Base-by-base conservation (phyloP, 1,140 invertebrate genomes). In the Drosophila azteca region DNA sequence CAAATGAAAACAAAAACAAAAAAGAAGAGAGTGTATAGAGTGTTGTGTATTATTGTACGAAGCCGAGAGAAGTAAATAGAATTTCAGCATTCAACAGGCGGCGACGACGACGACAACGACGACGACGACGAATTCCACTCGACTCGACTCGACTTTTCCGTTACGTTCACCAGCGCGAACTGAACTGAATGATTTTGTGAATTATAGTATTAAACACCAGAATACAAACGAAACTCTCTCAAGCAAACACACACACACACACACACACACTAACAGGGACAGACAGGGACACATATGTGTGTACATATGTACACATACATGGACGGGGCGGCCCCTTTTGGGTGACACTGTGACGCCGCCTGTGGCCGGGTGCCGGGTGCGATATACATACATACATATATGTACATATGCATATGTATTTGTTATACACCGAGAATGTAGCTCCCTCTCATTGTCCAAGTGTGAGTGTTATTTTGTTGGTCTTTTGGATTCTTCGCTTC, bases 101-200 rank as follows among this genome's bases (percentile, higher is more conserved):
- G 67, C 64, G 54, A 65, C 44, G 60, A 61, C 53, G 4, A 20
- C 64, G 54, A 65, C 44, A 55, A 61, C 53, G 4, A 20, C 45
- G 57, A 57, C 57, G 49, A 77, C 43, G 54, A 57, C 53, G 13
- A 6, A 45, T 43, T 45, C 60, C 63, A 76, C 63, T 39, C 35
- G 35, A 35, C 31, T 35, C 8, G 31, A 39, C 35, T 39, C 35
- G 62, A 88, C 83, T 88, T 88, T 88, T 83, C 83, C 83, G 83
- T 79, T 73, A 88, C 83, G 83, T 88, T 88, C 83, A 79, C 76
- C 84, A 82, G 83, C 83, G 76, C 76, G 79, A 79, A 88, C 83
- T 88, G 79, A 88, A 77, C 82, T 75, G 59, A 78, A 87, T 75
- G 68, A 78, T 82, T 85, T 85, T 78, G 82, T 75, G 79, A 85